A percentile compares a stretch with the other conserved stretches of the same genome.
These are phyloP conservation scores for Ganaspis brasiliensis DNA, from an alignment of 2,888 invertebrate species.

Conservation along the genomic window DNA sequence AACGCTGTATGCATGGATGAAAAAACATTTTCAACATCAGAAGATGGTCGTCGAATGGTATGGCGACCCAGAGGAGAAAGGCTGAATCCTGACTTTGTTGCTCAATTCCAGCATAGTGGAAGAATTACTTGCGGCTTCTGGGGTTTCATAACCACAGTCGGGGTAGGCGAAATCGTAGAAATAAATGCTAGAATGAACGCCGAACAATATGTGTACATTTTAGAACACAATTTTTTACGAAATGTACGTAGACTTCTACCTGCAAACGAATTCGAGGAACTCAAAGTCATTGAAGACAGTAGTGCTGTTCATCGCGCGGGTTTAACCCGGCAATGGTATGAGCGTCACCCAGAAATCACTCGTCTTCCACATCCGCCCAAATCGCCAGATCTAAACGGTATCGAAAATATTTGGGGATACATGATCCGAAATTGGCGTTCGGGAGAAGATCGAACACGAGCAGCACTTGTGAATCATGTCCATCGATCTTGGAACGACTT, in stretches of 20 bases:
- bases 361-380: no score
- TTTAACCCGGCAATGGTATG: conserved; percentile 55
- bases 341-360: no score
- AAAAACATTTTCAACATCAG: conserved; percentile 38
- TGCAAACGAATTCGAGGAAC: conserved; percentile 33
- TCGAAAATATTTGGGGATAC: no score
- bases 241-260: conserved; percentile 48
- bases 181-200: conserved; percentile 50
- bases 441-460: no score
- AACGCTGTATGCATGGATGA: no score
- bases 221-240: conserved; percentile 54
- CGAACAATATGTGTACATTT: conserved; percentile 48
- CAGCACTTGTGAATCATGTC: neutral
- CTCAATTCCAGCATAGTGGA: conserved; percentile 7
- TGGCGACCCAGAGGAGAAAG: conserved; percentile 22
- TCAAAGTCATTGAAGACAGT: conserved; percentile 55
- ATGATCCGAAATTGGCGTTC: no score
- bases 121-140: conserved; percentile 38
- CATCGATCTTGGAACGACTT: neutral
- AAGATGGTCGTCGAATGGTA: conserved; percentile 33
- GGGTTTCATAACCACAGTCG: conserved; percentile 43
- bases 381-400: no score
- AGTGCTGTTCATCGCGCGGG: conserved; percentile 55
- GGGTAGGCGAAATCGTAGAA: conserved; percentile 41
- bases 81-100: neutral